Base-by-base conservation (phyloP, 2,113 vertebrate genomes). In the Lontra canadensis region DNA sequence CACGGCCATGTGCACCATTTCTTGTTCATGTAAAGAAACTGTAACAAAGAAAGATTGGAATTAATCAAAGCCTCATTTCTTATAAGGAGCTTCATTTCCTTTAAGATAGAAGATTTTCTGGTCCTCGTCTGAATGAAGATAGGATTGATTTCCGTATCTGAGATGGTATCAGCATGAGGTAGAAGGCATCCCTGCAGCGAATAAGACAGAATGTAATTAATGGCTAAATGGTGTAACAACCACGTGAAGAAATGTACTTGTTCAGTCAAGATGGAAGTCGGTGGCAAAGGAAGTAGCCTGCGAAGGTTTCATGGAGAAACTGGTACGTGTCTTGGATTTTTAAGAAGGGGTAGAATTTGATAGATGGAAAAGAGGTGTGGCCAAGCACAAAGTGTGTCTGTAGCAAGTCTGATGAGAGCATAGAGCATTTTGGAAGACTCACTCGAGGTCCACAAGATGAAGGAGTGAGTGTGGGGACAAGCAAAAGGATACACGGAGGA, bases 11-110 rank as follows among this genome's bases (percentile, higher is more conserved):
- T 98, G 98, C 94, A 98, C 88, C 84, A 98, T 98, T 92, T 98
- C 98, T 98, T 96, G 98, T 95, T 98, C 96, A 88, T 96, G 97
- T 88, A 98, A 95, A 97, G 98, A 98, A 86, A 96, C 99, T 99
- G 98, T 11, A 98, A 96, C 95, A 79, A 94, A 88, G 81, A 94
- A 88, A 79, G 57, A 59, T 4, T 25, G 8, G 57, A 59, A 25
- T 59, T 59, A 59, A 59, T 59, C 57, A 25, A 26, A 65, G 88
- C 36, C 98, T 94, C 26, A 36, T 47, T 94, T 93, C 21, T 29
- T 34, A 17, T 65, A 65, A 34, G 63, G 13, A 65, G 88, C n/a
- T 98, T 94, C 26, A 36, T 44, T 94, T 93, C 21, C 34, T 34
- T 34, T 67, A 67, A 34, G 42, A 20, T 26, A 31, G 80, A 86